Base-by-base conservation (phyloP, 2,888 invertebrate species). In the Rhagophthalmus giganteus region DNA sequence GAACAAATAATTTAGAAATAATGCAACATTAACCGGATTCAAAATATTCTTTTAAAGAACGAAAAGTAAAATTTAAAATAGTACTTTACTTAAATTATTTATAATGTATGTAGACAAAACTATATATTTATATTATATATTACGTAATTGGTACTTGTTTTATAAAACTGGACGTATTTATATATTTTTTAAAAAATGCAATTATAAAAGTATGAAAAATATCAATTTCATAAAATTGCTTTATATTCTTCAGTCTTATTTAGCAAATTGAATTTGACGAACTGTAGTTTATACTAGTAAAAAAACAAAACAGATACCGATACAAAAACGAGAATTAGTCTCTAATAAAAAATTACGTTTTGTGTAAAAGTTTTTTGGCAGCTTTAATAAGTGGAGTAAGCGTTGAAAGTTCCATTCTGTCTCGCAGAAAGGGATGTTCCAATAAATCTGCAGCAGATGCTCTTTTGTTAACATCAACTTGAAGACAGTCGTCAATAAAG, bases 361-460 rank as follows among this genome's bases (percentile, higher is more conserved):
- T 88, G 62, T 84, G 84, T 34, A 92, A 79, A 64, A 93, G 87
- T 71, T 86, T 87, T 66, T 93, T 92, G 31, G 96, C 96, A 35
- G 94, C 95, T 69, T 85, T 85, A 60, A 97, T 97, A 54, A 96
- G 83, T 15, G 95, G 94, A 51, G 88, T 87, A 20, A 97, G 78
- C 1, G 90, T 87, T 41, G 82, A 79, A 10, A 95, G 79, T 64
- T 90, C 88, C 76, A 89, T 89, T 41, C 91, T 85, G 61, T 88
- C 86, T 27, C 82, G 75, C 31, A 94, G 77, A 77, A 94, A 93
- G 0, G 86, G 83, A 74, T 94, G 93, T 1, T 75, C 71, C n/a
- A 94, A 77, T 2, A 94, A 79, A 65, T 92, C 86, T 4, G 81
- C 81, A 0, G 94, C 89, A 0, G 86, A 81, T 1, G 89, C 88